Base-by-base conservation (phyloP, 2,113 vertebrate species). In the Pelodiscus sinensis region DNA sequence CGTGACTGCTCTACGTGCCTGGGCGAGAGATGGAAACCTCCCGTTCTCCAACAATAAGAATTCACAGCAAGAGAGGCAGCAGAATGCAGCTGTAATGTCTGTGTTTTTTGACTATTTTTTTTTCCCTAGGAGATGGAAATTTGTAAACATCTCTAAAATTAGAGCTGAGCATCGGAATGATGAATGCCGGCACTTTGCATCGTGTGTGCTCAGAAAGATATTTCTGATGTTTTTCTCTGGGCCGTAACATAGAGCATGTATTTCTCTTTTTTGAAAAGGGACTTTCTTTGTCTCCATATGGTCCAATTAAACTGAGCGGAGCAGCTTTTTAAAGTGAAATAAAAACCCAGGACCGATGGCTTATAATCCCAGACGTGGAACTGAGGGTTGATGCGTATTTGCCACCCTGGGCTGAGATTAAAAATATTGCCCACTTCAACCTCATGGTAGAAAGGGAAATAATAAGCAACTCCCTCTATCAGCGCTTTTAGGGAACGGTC, bases 81-180 rank as follows among this genome's bases (percentile, higher is more conserved):
- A 89, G 88, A 96, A 97, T 94, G 90, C 90, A 97, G 94, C 94
- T 97, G 94, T 85, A 95, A 90, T 92, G 94, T 94, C 93, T 94
- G 85, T 54, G 57, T 60, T 58, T 82, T 65, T 92, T 90, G 75
- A 19, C 31, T 24, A 44, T 27, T 44, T 35, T 51, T 50, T 81
- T 86, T 92, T 94, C 93, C 90, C 92, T 90, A 94, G 93, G 85
- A 96, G 89, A 85, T 73, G 91, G 91, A 92, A 95, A 96, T 97
- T 97, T 97, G 97, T 97, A 97, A 97, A 98, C 97, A 97, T 92
- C 79, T 97, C 97, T 98, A 98, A 97, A 98, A 98, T 98, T 98
- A 98, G 94, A 96, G 93, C 97, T 97, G 94, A 79, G 83, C 91
- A 92, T 94, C 92, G 94, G 96, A 98, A 97, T 92, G 89, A 96